Evolutionary conservation across 2,113 vertebrate genomes (phyloP).

Genomic region (Phyllostomus hastatus): DNA sequence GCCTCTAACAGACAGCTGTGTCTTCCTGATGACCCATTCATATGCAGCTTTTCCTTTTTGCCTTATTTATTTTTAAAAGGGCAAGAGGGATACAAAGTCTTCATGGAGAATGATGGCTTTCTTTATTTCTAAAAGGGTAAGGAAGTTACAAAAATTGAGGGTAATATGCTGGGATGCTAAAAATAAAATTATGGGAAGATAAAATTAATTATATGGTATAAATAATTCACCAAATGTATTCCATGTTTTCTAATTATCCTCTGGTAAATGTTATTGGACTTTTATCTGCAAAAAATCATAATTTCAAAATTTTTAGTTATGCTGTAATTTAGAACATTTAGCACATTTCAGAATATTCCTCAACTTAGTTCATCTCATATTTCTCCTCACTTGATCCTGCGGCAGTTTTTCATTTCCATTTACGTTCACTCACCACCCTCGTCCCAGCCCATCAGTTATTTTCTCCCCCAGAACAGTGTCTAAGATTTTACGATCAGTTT

Average conservation of each 20-base stretch:
- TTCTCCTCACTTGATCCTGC: background rate
- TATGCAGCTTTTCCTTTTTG: background rate
- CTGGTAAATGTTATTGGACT: background rate
- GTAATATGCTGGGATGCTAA: background rate
- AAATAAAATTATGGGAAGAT: background rate
- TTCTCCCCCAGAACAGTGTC: background rate
- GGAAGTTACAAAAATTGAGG: background rate
- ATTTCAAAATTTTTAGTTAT: background rate
- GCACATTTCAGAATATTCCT: background rate
- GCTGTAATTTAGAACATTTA: background rate
- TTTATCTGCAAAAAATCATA: background rate
- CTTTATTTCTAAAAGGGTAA: background rate
- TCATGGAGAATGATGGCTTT: background rate
- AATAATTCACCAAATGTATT: background rate
- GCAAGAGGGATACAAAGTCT: background rate
- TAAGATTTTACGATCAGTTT: conserved; percentile 45
- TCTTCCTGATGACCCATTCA: background rate
- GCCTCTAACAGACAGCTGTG: background rate
- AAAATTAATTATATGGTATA: background rate
- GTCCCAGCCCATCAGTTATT: conserved; percentile 17
- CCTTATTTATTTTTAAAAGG: background rate
- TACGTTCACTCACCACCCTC: background rate
- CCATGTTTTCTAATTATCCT: background rate
- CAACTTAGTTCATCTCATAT: background rate
- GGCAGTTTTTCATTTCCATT: background rate